These are phyloP conservation scores for Babyrousa celebensis DNA, from an alignment of 2,797 vertebrate species.

Conservation along the genomic window DNA sequence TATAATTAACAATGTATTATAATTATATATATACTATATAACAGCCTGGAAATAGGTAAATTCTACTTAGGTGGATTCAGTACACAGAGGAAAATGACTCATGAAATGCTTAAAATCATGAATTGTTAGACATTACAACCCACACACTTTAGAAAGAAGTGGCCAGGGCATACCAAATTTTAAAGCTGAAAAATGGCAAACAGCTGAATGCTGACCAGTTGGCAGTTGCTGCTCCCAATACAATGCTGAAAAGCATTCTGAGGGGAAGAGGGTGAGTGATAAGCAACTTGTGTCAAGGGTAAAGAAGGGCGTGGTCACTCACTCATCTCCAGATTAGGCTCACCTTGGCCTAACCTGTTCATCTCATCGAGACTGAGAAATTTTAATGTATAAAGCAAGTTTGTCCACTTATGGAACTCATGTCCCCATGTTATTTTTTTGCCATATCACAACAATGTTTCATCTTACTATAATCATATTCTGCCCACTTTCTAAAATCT, in stretches of 20 bases:
- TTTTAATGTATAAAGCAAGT: background rate
- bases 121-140: conserved; percentile 13
- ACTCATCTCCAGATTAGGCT: background rate
- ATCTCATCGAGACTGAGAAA: background rate
- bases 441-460: background rate
- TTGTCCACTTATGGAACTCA: background rate
- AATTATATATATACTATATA: conserved; percentile 45
- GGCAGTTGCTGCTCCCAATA: background rate
- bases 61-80: conserved; percentile 56
- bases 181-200: conserved; percentile 24
- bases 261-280: background rate
- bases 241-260: background rate
- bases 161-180: conserved; percentile 25
- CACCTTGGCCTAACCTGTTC: background rate
- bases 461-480: conserved; percentile 13
- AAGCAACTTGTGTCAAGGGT: background rate
- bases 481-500: conserved; percentile 37
- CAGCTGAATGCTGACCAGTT: background rate
- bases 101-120: background rate
- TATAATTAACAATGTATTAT: background rate
- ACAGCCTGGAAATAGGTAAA: background rate
- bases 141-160: conserved; percentile 9
- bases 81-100: conserved; percentile 4
- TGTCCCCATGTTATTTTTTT: background rate
- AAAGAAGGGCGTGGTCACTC: background rate